These are phyloP conservation scores for Sebastiscus albofasciatus DNA, from an alignment of 2,797 vertebrate species.

Conservation along the genomic window DNA sequence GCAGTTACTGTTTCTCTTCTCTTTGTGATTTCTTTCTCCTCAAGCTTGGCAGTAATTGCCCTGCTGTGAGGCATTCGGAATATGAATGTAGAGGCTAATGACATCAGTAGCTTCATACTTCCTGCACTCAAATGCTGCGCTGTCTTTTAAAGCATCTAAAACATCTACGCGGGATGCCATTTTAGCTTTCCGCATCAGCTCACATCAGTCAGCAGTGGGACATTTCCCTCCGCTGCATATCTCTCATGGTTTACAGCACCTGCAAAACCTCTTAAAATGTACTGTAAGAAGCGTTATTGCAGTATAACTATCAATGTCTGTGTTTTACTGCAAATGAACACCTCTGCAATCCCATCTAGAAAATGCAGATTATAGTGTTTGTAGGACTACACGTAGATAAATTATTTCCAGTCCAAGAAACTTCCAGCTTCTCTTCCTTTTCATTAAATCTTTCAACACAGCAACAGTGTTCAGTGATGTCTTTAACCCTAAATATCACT, in stretches of 20 bases:
- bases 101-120: conserved; percentile 28
- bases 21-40: not conserved
- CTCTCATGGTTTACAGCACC: conserved; percentile 36
- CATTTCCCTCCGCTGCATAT: conserved; percentile 18
- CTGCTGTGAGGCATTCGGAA: conserved; percentile 18
- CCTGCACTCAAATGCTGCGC: conserved; percentile 1
- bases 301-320: conserved; percentile 25
- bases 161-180: not conserved
- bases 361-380: not conserved
- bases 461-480: not conserved
- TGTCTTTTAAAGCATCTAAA: conserved; percentile 24
- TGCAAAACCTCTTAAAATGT: conserved; percentile 25
- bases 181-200: conserved; percentile 32
- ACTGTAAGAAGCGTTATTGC: conserved; percentile 3
- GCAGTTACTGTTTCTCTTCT: conserved; percentile 18
- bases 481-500: not conserved
- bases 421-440: not conserved
- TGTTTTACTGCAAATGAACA: conserved; percentile 62
- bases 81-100: conserved; percentile 40
- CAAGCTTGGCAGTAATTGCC: conserved; percentile 40
- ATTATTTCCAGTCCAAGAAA: conserved; percentile 10
- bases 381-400: not conserved
- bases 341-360: not conserved
- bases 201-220: conserved; percentile 10
- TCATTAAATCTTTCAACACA: conserved; percentile 6